Evolutionary conservation across 2,888 invertebrate genomes (phyloP), one percentile per base, ranked within the genome.

Genomic region (Sussaba pulchella): DNA sequence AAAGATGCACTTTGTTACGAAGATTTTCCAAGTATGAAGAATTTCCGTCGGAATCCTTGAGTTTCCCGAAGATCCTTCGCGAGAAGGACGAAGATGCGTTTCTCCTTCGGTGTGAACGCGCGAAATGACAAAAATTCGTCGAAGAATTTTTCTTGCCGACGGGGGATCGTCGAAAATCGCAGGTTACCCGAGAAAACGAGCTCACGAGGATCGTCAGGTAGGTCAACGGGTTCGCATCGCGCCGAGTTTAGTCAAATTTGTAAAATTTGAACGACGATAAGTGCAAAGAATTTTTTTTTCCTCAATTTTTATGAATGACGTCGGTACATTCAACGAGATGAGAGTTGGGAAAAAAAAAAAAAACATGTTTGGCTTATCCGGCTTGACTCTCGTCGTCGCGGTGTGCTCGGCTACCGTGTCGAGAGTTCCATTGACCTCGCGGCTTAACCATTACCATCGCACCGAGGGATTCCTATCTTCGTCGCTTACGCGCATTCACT

Each of bases 101-200:
- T 24, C 36, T 64, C 10, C 26, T 64, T 63, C 64, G 52, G 69
- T 76, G 64, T 47, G 21, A 19, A 63, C 43, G 26, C n/a, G n/a
- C 50, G 66, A 71, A 77, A 71, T 66, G 26, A 71, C 77, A 14
- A 47, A 64, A 77, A 77, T 77, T 71, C n/a, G 10, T 17, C 12
- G 57, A n/a, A 6, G 26, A 66, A 71, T 64, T 59, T 66, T 66
- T 71, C 66, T 4, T 21, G 47, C 45, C 10, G 54, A 14, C 47
- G 26, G 47, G 26, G 36, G n/a, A n/a, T n/a, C n/a, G n/a, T n/a
- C 14, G 57, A 57, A 31, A 57, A 57, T 57, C 17, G 36, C 8
- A 43, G 45, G 9, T 36, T 19, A 36, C 36, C n/a, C n/a, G n/a
- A n/a, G 36, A n/a, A 19, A 36, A 8, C 6, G 31, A 50, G 14